Evolutionary conservation across 2,888 invertebrate genomes (phyloP).

Genomic region (Axea sp.): DNA sequence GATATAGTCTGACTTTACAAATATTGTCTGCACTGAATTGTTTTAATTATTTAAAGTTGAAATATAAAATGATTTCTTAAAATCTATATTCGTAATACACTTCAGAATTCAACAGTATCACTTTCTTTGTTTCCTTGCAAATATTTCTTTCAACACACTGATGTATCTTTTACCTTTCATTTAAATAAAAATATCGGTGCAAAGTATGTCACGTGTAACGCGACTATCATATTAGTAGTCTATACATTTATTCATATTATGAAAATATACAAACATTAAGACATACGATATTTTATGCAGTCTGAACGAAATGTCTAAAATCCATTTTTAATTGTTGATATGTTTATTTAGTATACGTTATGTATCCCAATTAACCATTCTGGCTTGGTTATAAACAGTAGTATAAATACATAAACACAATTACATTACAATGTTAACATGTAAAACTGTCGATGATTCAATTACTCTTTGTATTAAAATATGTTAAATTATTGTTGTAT

Average conservation of each 20-base stretch:
- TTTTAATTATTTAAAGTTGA: slow-evolving; percentile 49
- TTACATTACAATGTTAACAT: too few relatives aligned
- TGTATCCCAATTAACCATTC: slow-evolving; percentile 18
- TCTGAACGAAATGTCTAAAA: slow-evolving; percentile 9
- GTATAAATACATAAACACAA: not conserved
- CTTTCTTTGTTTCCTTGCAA: too few relatives aligned
- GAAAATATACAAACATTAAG: too few relatives aligned
- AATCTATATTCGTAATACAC: too few relatives aligned
- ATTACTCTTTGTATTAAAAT: too few relatives aligned
- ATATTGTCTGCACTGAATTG: slow-evolving; percentile 48
- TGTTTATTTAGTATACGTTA: slow-evolving; percentile 20
- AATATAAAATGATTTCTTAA: slow-evolving; percentile 18
- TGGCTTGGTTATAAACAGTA: not conserved
- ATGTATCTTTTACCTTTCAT: too few relatives aligned
- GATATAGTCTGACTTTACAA: slow-evolving; percentile 45
- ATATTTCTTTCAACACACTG: too few relatives aligned
- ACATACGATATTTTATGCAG: slow-evolving; percentile 3
- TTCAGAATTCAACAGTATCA: too few relatives aligned
- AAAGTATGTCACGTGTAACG: too few relatives aligned
- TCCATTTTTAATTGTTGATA: slow-evolving; percentile 1
- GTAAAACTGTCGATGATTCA: too few relatives aligned
- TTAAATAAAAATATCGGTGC: too few relatives aligned
- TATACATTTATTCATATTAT: slow-evolving; percentile 40
- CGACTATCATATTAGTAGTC: not conserved
- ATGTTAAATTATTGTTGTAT: too few relatives aligned